phyloP scores from a whole-genome alignment of 2,888 invertebrate species.

The Elegia similella region DNA sequence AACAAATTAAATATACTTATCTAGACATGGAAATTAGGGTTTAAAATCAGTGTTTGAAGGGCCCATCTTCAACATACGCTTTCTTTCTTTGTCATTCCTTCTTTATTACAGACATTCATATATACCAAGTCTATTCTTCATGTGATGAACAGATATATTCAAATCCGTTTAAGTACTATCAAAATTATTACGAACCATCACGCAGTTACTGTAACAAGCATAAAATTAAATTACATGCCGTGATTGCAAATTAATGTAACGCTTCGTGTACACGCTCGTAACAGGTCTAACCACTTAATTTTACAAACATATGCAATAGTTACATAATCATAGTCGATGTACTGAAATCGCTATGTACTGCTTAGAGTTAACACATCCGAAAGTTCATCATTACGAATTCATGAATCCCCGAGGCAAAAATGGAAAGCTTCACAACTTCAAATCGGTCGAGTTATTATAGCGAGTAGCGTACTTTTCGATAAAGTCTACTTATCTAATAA shows the following conservation, averaged over 20 bases:
- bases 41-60: too few species aligned
- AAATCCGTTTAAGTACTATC: background rate
- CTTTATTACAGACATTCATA: too few species aligned
- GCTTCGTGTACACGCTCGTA: background rate
- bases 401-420: background rate
- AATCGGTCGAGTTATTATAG: background rate
- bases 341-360: background rate
- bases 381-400: background rate
- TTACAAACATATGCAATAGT: conserved; percentile 4
- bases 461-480: too few species aligned
- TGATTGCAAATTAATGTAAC: background rate
- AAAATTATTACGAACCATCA: background rate
- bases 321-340: background rate
- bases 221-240: background rate
- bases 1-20: too few species aligned
- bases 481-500: too few species aligned
- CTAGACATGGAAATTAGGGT: too few species aligned
- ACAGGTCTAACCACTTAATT: conserved; percentile 2
- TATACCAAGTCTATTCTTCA: too few species aligned
- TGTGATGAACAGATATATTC: too few species aligned
- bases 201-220: background rate
- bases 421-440: too few species aligned
- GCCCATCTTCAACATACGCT: too few species aligned
- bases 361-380: background rate
- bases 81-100: too few species aligned